Percentiles rank a stretch among this genome's conserved stretches.
Evolutionary conservation across 2,113 vertebrate species (phyloP).

Genomic region (Cynoglossus semilaevis): DNA sequence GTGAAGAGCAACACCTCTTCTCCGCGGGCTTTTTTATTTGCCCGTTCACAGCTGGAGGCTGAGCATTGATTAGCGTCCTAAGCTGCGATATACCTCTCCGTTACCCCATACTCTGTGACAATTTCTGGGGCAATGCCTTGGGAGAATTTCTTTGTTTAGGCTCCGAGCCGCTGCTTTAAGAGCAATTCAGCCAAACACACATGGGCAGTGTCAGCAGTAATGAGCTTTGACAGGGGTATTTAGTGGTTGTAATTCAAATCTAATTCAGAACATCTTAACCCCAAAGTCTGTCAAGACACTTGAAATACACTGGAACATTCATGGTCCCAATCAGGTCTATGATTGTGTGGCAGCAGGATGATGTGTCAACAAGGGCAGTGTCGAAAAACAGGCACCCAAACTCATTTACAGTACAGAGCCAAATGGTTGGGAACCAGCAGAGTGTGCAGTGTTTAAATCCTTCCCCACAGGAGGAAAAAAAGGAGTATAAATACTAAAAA

Average conservation of each 20-base stretch:
- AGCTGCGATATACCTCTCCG: constrained; percentile 63
- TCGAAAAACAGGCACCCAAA: constrained; percentile 83
- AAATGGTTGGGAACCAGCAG: constrained; percentile 8
- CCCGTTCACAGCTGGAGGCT: constrained; percentile 65
- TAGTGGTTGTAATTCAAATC: constrained; percentile 99
- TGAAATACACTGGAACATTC: constrained; percentile 88
- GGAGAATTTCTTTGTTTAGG: constrained; percentile 93
- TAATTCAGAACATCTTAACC: constrained; percentile 99
- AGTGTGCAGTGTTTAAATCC: constrained; percentile 58
- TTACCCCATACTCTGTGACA: constrained; percentile 82
- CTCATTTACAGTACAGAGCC: constrained; percentile 80
- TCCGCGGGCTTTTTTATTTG: constrained; percentile 77
- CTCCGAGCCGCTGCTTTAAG: constrained; percentile 80
- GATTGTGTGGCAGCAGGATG: constrained; percentile 89
- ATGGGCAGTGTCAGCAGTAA: constrained; percentile 97
- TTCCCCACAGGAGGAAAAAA: constrained; percentile 6
- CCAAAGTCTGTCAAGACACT: constrained; percentile 94
- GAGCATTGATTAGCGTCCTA: constrained; percentile 66
- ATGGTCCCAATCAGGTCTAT: constrained; percentile 82
- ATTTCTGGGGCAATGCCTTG: constrained; percentile 84
- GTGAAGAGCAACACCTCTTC: constrained; percentile 39
- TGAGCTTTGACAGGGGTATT: constrained; percentile 98
- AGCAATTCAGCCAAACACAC: constrained; percentile 80
- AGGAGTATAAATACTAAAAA: constrained; percentile 59
- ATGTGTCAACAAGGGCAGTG: constrained; percentile 89